A percentile compares a stretch with the other conserved stretches of the same genome.
These are phyloP conservation scores for Atta colombica DNA, from an alignment of 1,140 invertebrate genomes.

Conservation along the genomic window DNA sequence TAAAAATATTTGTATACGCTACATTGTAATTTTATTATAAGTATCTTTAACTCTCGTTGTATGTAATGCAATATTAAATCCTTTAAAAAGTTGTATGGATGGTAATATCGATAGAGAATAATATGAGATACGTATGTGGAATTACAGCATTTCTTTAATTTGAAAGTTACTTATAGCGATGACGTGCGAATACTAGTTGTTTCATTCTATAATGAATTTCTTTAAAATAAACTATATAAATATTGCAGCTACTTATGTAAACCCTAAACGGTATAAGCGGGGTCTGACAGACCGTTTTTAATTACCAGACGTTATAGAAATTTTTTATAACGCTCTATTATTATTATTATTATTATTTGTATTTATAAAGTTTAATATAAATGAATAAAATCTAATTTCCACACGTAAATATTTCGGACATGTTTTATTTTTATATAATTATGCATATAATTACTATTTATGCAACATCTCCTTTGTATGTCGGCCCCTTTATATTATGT, in stretches of 20 bases:
- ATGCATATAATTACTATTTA: conserved; percentile 19
- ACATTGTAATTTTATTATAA: conserved; percentile 32
- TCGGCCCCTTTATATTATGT: conserved; percentile 43
- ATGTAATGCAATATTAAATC: conserved; percentile 19
- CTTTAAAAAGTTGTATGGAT: neutral
- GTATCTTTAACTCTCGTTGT: conserved; percentile 31
- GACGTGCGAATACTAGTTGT: conserved; percentile 57
- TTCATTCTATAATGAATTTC: conserved; percentile 43
- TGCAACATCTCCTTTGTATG: conserved; percentile 5
- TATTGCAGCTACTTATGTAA: conserved; percentile 63
- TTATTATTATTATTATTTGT: conserved; percentile 38
- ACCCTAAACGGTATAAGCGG: conserved; percentile 62
- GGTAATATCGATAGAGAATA: neutral
- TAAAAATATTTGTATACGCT: conserved; percentile 15
- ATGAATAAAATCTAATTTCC: conserved; percentile 63
- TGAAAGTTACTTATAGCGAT: conserved; percentile 45
- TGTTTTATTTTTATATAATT: conserved; percentile 7
- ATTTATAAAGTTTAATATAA: conserved; percentile 64
- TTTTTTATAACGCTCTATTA: conserved; percentile 41
- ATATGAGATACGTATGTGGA: neutral
- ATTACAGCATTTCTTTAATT: neutral
- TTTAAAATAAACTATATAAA: conserved; percentile 40
- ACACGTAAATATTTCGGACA: conserved; percentile 29
- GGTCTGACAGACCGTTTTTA: conserved; percentile 58
- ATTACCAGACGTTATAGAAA: conserved; percentile 52